Evolutionary conservation across 2,797 vertebrate genomes (phyloP).

Genomic region (Schizothorax lantsangensis): DNA sequence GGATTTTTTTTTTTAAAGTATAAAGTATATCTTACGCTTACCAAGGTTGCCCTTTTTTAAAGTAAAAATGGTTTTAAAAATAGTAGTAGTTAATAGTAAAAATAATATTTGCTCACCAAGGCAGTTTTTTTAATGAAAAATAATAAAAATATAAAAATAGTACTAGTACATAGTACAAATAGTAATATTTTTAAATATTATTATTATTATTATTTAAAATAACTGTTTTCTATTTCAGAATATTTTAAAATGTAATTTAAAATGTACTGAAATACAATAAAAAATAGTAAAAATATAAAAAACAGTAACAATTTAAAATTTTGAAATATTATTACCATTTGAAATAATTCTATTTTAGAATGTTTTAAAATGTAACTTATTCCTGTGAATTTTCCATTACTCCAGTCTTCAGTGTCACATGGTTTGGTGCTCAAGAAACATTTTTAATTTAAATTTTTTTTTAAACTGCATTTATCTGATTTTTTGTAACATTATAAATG

Average conservation of each 20-base stretch:
- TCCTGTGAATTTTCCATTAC: background rate
- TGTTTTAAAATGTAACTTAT: too few species aligned
- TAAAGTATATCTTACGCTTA: background rate
- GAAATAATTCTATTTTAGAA: too few species aligned
- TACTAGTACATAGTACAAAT: background rate
- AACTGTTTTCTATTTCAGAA: background rate
- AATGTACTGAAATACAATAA: background rate
- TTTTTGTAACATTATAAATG: background rate
- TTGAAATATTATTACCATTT: too few species aligned
- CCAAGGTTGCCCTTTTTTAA: background rate
- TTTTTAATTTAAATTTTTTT: too few species aligned
- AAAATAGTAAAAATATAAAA: background rate
- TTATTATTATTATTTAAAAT: background rate
- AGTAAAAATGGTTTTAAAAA: background rate
- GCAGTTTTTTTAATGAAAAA: background rate
- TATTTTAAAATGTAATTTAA: background rate
- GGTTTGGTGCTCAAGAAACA: background rate
- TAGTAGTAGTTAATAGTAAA: background rate
- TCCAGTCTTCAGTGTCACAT: background rate
- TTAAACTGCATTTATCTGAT: background rate
- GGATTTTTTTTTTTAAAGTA: too few species aligned
- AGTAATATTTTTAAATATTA: background rate
- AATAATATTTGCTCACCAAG: background rate
- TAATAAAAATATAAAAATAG: background rate
- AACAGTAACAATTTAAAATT: background rate